Evolutionary conservation across 2,888 invertebrate genomes (phyloP).

Genomic region (Oligia strigilis): DNA sequence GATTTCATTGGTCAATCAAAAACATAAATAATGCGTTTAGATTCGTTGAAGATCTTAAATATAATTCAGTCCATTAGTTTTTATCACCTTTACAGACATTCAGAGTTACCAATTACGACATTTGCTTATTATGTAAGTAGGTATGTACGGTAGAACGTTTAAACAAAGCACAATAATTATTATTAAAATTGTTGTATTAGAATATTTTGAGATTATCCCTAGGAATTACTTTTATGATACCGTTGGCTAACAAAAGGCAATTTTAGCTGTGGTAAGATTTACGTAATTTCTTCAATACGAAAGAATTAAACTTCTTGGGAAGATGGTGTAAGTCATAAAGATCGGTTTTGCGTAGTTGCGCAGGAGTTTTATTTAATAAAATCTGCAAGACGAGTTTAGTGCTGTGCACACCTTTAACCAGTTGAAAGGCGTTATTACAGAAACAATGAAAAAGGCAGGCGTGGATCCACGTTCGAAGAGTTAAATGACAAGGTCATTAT

Average conservation of each 20-base stretch:
- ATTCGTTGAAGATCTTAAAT: conserved; percentile 76
- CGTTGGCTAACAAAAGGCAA: neutral
- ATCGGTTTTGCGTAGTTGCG: neutral
- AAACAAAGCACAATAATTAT: conserved; percentile 21
- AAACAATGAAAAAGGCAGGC: too few species aligned
- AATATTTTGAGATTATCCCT: neutral
- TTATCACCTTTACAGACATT: conserved; percentile 60
- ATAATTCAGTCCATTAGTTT: conserved; percentile 71
- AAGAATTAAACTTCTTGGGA: neutral
- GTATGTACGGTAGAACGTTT: conserved; percentile 14
- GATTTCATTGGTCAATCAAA: conserved; percentile 42
- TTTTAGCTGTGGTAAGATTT: neutral
- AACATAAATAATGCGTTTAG: conserved; percentile 59
- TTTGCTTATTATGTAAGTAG: conserved; percentile 38
- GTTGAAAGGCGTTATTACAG: too few species aligned
- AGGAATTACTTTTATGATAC: neutral
- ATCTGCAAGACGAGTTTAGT: neutral
- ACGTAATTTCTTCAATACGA: too few species aligned
- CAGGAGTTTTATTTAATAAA: neutral
- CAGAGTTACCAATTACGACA: conserved; percentile 55
- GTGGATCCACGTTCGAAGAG: too few species aligned
- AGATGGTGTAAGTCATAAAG: neutral
- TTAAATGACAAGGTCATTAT: too few species aligned
- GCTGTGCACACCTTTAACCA: too few species aligned
- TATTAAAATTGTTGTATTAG: conserved; percentile 16